phyloP scores from a whole-genome alignment of 2,888 invertebrate species.

The Epsilonema sp. region DNA sequence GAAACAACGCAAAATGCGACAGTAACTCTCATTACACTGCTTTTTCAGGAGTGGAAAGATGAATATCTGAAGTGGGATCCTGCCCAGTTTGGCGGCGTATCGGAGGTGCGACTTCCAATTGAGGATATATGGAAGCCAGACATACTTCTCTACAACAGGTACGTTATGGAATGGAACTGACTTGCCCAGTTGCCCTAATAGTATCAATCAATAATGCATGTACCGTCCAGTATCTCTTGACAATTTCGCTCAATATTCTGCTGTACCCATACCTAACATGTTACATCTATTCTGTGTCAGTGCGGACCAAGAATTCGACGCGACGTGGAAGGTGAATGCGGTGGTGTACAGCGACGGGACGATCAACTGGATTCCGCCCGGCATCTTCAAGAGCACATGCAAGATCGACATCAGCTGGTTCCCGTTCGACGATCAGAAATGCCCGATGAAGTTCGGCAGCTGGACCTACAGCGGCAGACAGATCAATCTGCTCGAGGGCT shows the following conservation, averaged over 20 bases:
- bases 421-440: constrained; percentile 76
- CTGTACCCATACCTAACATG: no score
- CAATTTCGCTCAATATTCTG: no score
- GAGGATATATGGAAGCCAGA: background rate
- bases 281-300: constrained; percentile 84
- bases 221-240: no score
- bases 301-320: constrained; percentile 37
- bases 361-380: constrained; percentile 85
- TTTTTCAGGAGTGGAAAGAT: background rate
- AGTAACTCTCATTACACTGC: no score
- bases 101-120: background rate
- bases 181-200: no score
- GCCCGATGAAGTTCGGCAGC: constrained; percentile 55
- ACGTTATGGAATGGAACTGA: no score
- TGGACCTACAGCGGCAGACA: constrained; percentile 79
- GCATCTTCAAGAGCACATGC: constrained; percentile 88
- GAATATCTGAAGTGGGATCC: background rate
- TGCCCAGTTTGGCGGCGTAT: background rate
- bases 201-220: no score
- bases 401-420: constrained; percentile 98
- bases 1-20: no score
- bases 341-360: constrained; percentile 52
- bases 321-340: constrained; percentile 36
- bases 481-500: constrained; percentile 81
- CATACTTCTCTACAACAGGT: constrained; percentile 1